These are phyloP conservation scores for Phalloptychus januarius DNA, from an alignment of 2,797 vertebrate genomes.

Conservation along the genomic window DNA sequence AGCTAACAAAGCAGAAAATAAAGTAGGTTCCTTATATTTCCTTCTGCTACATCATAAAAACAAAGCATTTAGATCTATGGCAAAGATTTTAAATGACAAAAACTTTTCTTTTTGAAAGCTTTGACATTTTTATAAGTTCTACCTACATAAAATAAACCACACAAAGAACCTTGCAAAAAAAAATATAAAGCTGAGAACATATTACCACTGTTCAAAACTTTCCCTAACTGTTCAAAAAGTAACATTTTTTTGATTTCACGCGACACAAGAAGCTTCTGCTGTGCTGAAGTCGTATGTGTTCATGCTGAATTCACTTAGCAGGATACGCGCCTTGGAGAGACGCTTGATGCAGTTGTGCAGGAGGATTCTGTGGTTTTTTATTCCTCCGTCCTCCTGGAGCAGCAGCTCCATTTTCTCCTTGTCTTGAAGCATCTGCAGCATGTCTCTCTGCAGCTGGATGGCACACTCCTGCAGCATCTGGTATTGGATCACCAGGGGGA, in stretches of 20 bases:
- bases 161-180: background rate
- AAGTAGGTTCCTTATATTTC: background rate
- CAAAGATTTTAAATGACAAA: background rate
- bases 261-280: background rate
- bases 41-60: background rate
- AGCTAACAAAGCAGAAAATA: background rate
- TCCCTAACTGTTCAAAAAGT: background rate
- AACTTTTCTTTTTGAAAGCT: background rate
- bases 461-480: slow-evolving; percentile 77
- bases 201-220: background rate
- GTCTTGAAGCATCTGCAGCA: slow-evolving; percentile 84
- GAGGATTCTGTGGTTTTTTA: slow-evolving; percentile 4
- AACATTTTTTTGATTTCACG: too few species aligned
- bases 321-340: slow-evolving; percentile 15
- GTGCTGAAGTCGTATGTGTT: slow-evolving; percentile 42
- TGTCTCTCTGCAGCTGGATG: slow-evolving; percentile 73
- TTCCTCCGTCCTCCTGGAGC: slow-evolving; percentile 37
- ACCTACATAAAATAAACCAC: background rate
- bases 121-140: background rate
- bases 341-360: slow-evolving; percentile 13
- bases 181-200: background rate
- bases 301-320: slow-evolving; percentile 39
- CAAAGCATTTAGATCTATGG: background rate
- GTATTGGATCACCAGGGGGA: slow-evolving; percentile 87
- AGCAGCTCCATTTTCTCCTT: slow-evolving; percentile 60